These are phyloP conservation scores for Hypena proboscidalis DNA, from an alignment of 2,888 invertebrate genomes.

Conservation along the genomic window DNA sequence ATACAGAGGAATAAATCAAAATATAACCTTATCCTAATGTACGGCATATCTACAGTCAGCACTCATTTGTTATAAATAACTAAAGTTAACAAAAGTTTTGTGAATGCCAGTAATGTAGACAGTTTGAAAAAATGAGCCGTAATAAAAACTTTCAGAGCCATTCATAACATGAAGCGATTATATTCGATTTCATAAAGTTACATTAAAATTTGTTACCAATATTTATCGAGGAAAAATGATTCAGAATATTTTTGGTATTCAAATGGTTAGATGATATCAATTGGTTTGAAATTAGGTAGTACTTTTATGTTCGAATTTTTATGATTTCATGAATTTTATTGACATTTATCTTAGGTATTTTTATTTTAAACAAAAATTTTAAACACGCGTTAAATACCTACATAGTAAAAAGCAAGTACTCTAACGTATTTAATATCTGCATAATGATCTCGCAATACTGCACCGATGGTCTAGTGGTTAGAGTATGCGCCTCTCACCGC, in stretches of 20 bases:
- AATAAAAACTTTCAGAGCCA: conserved; percentile 19
- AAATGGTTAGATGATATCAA: too few relatives aligned
- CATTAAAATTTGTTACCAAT: conserved; percentile 30
- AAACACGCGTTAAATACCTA: too few relatives aligned
- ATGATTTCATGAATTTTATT: too few relatives aligned
- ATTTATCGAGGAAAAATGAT: conserved; percentile 10
- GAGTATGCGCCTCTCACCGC: too few relatives aligned
- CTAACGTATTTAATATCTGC: too few relatives aligned
- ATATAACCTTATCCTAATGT: background rate
- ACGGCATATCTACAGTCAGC: background rate
- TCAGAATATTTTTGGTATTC: background rate
- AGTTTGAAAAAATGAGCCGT: conserved; percentile 16
- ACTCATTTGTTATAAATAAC: conserved; percentile 6
- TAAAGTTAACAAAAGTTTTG: conserved; percentile 18
- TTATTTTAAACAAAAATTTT: too few relatives aligned
- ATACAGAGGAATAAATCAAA: conserved; percentile 1
- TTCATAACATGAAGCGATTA: conserved; percentile 14
- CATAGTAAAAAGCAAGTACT: too few relatives aligned
- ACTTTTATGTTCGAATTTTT: too few relatives aligned
- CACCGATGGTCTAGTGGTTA: too few relatives aligned
- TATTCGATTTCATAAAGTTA: conserved; percentile 10
- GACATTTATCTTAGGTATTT: too few relatives aligned
- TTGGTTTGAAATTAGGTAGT: too few relatives aligned
- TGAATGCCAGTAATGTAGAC: conserved; percentile 26
- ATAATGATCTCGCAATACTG: too few relatives aligned